Conservation (phyloP, 2,113 vertebrate genomes). For the Alectura lathami region DNA sequence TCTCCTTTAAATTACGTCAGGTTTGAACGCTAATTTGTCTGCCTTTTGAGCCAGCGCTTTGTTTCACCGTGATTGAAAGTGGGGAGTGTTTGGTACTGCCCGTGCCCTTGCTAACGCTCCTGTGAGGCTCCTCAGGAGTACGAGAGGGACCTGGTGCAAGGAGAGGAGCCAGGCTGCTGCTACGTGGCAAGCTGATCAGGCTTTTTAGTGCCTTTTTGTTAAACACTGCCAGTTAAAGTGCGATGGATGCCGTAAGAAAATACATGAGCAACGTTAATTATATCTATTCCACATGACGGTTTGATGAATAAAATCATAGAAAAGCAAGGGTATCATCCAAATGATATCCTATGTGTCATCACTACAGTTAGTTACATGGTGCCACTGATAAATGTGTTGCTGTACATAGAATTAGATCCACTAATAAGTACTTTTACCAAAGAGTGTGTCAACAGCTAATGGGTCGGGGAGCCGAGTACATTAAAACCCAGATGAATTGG, state of each 20-base stretch:
- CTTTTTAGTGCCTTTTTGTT: not conserved
- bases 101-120: not conserved
- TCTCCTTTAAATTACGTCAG: not conserved
- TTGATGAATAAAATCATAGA: not conserved
- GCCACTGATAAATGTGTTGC: not conserved
- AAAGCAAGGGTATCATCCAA: not conserved
- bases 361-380: not conserved
- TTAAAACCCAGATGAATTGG: not conserved
- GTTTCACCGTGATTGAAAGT: not conserved
- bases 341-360: not conserved
- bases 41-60: not conserved
- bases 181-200: not conserved
- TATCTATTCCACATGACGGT: not conserved
- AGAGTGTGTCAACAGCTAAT: not conserved
- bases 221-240: not conserved
- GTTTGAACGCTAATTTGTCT: not conserved
- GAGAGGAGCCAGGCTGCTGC: not conserved
- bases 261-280: not conserved
- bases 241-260: not conserved
- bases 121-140: not conserved
- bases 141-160: not conserved
- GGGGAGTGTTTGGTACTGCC: not conserved
- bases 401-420: not conserved
- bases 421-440: not conserved
- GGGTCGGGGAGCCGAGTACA: not conserved